phyloP scores from a whole-genome alignment of 2,888 invertebrate genomes.

The Rhodophaea formosa region DNA sequence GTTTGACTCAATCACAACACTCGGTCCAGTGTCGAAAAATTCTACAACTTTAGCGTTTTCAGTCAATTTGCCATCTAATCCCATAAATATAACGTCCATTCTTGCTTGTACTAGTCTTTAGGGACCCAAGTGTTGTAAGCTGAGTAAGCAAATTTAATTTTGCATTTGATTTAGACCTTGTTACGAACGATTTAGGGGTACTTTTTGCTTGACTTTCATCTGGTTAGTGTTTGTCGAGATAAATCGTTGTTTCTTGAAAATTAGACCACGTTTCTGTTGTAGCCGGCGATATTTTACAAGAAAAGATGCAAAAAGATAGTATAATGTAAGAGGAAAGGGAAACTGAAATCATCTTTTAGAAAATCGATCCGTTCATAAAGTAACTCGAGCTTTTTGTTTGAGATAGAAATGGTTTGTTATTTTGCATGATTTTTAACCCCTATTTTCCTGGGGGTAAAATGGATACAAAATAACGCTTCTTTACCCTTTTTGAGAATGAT shows the following conservation, averaged over 20 bases:
- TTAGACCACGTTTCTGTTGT: slow-evolving; percentile 66
- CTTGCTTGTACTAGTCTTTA: slow-evolving; percentile 34
- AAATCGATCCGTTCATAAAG: background rate
- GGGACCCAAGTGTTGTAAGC: slow-evolving; percentile 37
- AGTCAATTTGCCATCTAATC: background rate
- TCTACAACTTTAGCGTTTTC: slow-evolving; percentile 31
- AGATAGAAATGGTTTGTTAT: background rate
- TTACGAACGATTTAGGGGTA: slow-evolving; percentile 33
- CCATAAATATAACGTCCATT: slow-evolving; percentile 35
- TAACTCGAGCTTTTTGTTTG: background rate
- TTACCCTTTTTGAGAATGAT: background rate
- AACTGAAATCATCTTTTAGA: background rate
- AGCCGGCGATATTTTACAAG: slow-evolving; percentile 45
- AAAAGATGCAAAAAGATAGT: background rate
- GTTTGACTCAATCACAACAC: slow-evolving; percentile 10
- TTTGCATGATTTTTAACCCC: background rate
- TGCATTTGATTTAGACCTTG: slow-evolving; percentile 36
- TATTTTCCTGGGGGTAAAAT: background rate
- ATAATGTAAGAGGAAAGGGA: background rate
- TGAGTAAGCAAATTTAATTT: slow-evolving; percentile 41
- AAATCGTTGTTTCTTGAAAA: slow-evolving; percentile 66
- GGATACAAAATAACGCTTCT: background rate
- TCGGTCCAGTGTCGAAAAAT: slow-evolving; percentile 19
- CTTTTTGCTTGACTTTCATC: slow-evolving; percentile 35
- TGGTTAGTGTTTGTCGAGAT: slow-evolving; percentile 34